Conservation (phyloP, 2,113 vertebrate genomes). For the Antechinus flavipes region DNA sequence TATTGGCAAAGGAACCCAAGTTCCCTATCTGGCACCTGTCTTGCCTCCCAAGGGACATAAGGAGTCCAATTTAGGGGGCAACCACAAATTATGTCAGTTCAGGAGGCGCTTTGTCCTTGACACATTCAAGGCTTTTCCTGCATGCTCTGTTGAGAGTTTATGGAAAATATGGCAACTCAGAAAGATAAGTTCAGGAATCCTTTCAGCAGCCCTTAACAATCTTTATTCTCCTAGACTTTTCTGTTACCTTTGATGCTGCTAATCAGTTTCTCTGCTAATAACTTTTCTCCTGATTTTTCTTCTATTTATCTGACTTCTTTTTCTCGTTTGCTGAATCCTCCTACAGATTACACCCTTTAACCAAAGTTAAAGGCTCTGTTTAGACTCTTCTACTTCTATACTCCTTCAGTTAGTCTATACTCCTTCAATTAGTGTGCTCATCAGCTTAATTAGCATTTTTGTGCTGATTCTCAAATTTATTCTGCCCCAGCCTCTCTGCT, state of each 20-base stretch:
- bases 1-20: no score
- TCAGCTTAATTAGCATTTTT: neutral
- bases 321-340: neutral
- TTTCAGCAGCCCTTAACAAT: neutral
- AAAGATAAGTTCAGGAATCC: no score
- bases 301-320: neutral
- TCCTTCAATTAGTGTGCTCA: no score
- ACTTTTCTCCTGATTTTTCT: neutral
- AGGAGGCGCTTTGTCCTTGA: no score
- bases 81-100: no score
- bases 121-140: no score
- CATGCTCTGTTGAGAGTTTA: no score
- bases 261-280: neutral
- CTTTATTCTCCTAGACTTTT: neutral
- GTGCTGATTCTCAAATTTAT: neutral
- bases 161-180: no score
- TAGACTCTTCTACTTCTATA: neutral
- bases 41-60: no score
- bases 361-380: neutral
- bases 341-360: neutral
- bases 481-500: neutral
- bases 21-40: no score
- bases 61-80: no score
- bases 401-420: no score
- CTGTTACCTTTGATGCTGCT: neutral